phyloP scores from a whole-genome alignment of 2,113 vertebrate species.

The Gavia stellata region DNA sequence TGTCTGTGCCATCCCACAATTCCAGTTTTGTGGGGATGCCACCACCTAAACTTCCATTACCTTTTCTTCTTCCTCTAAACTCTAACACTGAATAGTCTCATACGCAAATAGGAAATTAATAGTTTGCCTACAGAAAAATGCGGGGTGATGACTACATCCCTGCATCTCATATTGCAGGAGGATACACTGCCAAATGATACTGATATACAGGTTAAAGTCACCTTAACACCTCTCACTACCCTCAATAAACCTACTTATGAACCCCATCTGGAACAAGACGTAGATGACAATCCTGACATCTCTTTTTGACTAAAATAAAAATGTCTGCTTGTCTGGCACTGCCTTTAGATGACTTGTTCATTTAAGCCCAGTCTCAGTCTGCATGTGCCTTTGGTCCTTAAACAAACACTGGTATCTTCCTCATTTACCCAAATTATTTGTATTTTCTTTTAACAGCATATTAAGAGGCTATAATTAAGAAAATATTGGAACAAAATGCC shows the following conservation, averaged over 20 bases:
- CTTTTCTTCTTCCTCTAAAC: not conserved
- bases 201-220: not conserved
- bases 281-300: not conserved
- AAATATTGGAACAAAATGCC: not conserved
- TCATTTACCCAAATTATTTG: not conserved
- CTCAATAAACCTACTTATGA: not conserved
- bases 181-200: not conserved
- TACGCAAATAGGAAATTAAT: not conserved
- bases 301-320: not conserved
- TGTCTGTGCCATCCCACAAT: not conserved
- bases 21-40: not conserved
- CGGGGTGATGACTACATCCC: not conserved
- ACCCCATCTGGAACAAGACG: not conserved
- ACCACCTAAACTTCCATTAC: not conserved
- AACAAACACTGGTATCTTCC: not conserved
- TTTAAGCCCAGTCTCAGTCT: not conserved
- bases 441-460: not conserved
- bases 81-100: not conserved
- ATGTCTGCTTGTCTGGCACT: not conserved
- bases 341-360: not conserved
- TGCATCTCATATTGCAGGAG: not conserved
- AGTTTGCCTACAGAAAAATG: not conserved
- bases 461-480: not conserved
- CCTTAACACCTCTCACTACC: not conserved
- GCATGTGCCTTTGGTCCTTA: fast-evolving